Evolutionary conservation across 2,888 invertebrate genomes (phyloP).

Genomic region (Caenorhabditis virilis): DNA sequence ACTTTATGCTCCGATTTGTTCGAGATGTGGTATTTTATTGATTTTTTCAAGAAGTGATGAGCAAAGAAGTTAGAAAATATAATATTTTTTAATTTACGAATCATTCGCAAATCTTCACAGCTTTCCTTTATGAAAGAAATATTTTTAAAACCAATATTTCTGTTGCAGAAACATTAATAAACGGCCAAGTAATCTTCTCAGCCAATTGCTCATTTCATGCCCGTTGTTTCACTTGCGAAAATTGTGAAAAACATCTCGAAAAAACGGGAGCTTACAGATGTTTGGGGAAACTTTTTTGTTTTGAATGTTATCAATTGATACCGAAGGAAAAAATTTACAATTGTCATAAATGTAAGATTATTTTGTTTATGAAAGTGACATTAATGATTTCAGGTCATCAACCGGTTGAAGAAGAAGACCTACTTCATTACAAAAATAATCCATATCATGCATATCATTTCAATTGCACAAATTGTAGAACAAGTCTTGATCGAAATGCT

Average conservation of each 20-base stretch:
- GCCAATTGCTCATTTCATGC: constrained; percentile 40
- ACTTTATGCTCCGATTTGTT: constrained; percentile 48
- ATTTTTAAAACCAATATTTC: too few relatives aligned
- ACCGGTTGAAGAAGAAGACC: constrained; percentile 28
- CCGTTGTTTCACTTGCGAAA: constrained; percentile 43
- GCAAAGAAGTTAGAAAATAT: background rate
- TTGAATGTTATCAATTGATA: constrained; percentile 35
- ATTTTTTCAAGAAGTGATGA: constrained; percentile 1
- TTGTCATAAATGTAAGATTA: constrained; percentile 45
- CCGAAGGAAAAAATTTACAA: constrained; percentile 34
- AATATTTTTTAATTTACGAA: too few relatives aligned
- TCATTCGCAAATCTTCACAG: too few relatives aligned
- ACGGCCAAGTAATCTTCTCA: constrained; percentile 40
- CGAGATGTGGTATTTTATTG: constrained; percentile 27
- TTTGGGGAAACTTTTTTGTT: constrained; percentile 17
- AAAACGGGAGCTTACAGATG: constrained; percentile 20
- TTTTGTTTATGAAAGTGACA: constrained; percentile 1
- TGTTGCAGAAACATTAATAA: constrained; percentile 32
- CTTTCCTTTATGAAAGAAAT: too few relatives aligned
- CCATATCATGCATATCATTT: constrained; percentile 51
- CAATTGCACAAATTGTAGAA: constrained; percentile 43
- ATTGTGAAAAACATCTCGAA: constrained; percentile 28
- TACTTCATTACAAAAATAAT: constrained; percentile 29
- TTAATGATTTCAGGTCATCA: constrained; percentile 37
- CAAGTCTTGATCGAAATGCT: constrained; percentile 22